Evolutionary conservation across 2,113 vertebrate species (phyloP), one percentile per base, ranked within the genome.

Genomic region (Odocoileus hemionus): DNA sequence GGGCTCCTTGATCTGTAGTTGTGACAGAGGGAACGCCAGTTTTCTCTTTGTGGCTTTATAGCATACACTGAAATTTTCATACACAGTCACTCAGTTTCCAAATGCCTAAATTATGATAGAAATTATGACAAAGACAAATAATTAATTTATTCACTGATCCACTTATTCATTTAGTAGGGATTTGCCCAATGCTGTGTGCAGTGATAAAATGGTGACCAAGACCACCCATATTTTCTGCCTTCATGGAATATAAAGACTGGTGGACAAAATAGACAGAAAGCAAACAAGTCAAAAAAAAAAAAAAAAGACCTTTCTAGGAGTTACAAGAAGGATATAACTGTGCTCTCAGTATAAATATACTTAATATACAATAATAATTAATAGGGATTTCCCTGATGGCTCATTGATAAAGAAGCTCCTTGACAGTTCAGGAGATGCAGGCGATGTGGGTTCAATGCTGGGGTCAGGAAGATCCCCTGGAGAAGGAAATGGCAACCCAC

Each of bases 1-100:
- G 28, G 23, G 13, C 14, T 54, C 17, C 7, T 19, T 6, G 3
- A 13, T 79, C 33, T 78, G 33, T 25, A 45, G 28, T 58, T 64
- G 30, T 5, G 17, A 36, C 2, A 50, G 36, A 52, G 8, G 28
- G 4, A 83, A 17, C 2, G 12, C 5, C 0, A 0, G 15, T 52
- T n/a, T 57, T 16, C 13, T 7, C 11, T 52, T 25, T 50, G 13
- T 58, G 43, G 47, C 52, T 67, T 86, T 43, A 70, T 3, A 43
- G 7, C 39, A 64, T 50, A 78, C 9, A 80, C 15, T 52, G 3
- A 16, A 39, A 5, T 57, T 57, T 58, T 47, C 79, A 57, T 55
- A 28, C 15, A 5, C 50, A n/a, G 33, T n/a, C 36, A 94, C 19
- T 26, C 39, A 67, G 12, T 52, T 86, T 58, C 67, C 79, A 70